Evolutionary conservation across 64 coral and sea anemone species (phyloP).

Genomic region (Stylophora pistillata): DNA sequence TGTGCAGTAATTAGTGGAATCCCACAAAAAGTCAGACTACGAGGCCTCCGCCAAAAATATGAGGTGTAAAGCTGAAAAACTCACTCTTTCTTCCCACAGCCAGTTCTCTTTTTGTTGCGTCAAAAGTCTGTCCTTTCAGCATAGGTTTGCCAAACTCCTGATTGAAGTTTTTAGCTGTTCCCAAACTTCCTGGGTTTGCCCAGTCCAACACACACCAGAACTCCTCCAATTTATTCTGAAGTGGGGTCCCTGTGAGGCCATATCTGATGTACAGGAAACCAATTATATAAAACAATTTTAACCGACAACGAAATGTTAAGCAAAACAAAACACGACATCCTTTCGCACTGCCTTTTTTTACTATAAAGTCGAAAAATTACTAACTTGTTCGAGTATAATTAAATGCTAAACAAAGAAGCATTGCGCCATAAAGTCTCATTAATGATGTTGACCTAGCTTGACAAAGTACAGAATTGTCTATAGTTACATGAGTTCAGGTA

Average conservation of each 20-base stretch:
- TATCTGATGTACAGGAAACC: conserved; percentile 33
- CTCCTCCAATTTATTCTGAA: conserved; percentile 83
- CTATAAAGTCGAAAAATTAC: too few species aligned
- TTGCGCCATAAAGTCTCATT: too few species aligned
- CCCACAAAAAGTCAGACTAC: too few species aligned
- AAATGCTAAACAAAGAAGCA: too few species aligned
- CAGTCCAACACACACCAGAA: conserved; percentile 97
- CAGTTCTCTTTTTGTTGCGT: conserved; percentile 91
- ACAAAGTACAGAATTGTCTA: too few species aligned
- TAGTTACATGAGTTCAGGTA: too few species aligned
- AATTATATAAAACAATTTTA: not conserved
- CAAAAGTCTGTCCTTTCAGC: conserved; percentile 79
- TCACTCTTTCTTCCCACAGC: conserved; percentile 92
- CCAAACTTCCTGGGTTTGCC: conserved; percentile 90
- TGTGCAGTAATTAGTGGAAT: too few species aligned
- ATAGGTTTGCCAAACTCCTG: conserved; percentile 71
- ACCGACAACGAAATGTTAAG: not conserved
- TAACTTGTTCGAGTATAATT: too few species aligned
- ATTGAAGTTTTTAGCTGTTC: conserved; percentile 56
- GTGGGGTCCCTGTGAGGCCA: conserved; percentile 93
- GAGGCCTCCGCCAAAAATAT: too few species aligned
- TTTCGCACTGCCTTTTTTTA: too few species aligned
- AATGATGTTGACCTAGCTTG: too few species aligned
- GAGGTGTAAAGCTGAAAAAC: not conserved
- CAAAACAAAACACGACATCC: not conserved